These are phyloP conservation scores for Conomelus anceps DNA, from an alignment of 2,888 invertebrate genomes.

Conservation along the genomic window DNA sequence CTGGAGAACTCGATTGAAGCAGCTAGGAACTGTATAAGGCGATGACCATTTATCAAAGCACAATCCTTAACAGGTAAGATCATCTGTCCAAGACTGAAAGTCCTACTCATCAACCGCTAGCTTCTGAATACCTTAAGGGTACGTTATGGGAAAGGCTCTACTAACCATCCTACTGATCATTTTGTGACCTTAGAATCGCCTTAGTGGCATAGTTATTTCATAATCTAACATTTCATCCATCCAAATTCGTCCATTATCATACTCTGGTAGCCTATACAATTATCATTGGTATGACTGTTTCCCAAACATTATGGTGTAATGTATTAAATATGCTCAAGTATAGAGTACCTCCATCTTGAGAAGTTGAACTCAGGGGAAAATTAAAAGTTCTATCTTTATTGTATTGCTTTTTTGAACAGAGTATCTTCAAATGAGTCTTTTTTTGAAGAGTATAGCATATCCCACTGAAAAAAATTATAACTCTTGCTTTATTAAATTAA, in stretches of 20 bases:
- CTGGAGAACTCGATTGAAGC: neutral
- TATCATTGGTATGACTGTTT: neutral
- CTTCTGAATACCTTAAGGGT: neutral
- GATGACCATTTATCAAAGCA: neutral
- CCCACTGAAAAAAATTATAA: too few relatives aligned
- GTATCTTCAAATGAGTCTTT: too few relatives aligned
- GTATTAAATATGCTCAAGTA: too few relatives aligned
- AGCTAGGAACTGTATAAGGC: neutral
- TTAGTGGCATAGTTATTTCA: neutral
- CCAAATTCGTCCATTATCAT: neutral
- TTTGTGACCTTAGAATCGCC: neutral
- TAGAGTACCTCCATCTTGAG: too few relatives aligned
- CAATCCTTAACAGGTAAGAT: neutral
- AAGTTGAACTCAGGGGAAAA: too few relatives aligned
- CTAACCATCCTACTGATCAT: too few relatives aligned
- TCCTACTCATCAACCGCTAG: too few relatives aligned
- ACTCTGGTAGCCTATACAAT: neutral
- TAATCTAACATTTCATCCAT: neutral
- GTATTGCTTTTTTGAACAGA: too few relatives aligned
- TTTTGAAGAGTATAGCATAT: too few relatives aligned
- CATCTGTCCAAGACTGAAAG: neutral
- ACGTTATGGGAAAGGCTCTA: neutral
- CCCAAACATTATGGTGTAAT: too few relatives aligned
- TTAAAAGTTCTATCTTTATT: too few relatives aligned
- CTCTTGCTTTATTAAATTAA: too few relatives aligned